Evolutionary conservation across 2,113 vertebrate species (phyloP).

Genomic region (Oncorhynchus nerka): DNA sequence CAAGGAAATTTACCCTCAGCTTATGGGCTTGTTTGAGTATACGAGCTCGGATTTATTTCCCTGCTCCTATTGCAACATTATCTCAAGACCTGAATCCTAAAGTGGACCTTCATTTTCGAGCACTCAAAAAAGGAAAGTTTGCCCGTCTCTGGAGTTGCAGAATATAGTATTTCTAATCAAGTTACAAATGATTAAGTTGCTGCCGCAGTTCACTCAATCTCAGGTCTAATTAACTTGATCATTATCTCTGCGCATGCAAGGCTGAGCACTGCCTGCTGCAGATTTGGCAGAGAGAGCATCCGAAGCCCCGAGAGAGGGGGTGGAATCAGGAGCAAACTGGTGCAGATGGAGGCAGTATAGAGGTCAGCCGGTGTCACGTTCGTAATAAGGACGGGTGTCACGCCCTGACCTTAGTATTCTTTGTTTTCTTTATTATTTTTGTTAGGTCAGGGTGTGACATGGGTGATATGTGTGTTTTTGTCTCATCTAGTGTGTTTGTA

Average conservation of each 20-base stretch:
- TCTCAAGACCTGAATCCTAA: constrained; percentile 52
- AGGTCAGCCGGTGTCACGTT: constrained; percentile 7
- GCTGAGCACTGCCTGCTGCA: constrained; percentile 72
- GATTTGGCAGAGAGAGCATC: constrained; percentile 67
- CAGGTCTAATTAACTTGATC: constrained; percentile 82
- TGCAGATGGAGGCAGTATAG: constrained; percentile 36
- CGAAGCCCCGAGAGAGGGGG: constrained; percentile 49
- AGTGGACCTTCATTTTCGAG: constrained; percentile 61
- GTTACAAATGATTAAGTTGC: constrained; percentile 80
- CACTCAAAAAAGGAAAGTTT: constrained; percentile 43
- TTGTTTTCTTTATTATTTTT: too few relatives aligned
- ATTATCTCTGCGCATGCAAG: constrained; percentile 78
- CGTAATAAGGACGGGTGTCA: too few relatives aligned
- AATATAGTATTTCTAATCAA: constrained; percentile 78
- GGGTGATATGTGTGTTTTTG: too few relatives aligned
- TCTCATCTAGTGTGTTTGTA: too few relatives aligned
- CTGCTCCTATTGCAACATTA: constrained; percentile 44
- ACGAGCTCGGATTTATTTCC: constrained; percentile 22
- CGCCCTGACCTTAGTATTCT: too few relatives aligned
- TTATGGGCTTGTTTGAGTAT: constrained; percentile 4
- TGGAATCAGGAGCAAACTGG: constrained; percentile 50
- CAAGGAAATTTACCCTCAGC: constrained; percentile 9
- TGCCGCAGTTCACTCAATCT: constrained; percentile 77
- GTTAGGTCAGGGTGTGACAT: too few relatives aligned
- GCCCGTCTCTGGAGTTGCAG: constrained; percentile 63